A percentile compares a stretch with the other conserved stretches of the same genome.
These are phyloP conservation scores for Cydia pomonella DNA, from an alignment of 1,140 invertebrate species.

Conservation along the genomic window DNA sequence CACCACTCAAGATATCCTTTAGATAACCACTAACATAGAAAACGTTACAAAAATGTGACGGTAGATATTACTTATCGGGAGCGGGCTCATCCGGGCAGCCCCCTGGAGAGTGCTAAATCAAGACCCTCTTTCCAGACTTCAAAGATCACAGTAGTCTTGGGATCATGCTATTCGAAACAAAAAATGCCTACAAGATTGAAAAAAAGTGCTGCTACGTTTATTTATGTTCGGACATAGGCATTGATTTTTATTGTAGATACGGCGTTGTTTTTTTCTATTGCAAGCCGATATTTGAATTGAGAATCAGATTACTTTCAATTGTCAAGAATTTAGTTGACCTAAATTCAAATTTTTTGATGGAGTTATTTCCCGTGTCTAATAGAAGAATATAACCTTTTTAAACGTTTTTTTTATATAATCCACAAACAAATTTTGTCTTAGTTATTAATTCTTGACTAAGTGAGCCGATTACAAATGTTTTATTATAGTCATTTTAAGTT, in stretches of 20 bases:
- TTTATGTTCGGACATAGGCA: not conserved
- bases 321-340: too few relatives aligned
- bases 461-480: too few relatives aligned
- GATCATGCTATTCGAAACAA: slow-evolving; percentile 7
- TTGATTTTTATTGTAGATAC: not conserved
- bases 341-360: too few relatives aligned
- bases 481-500: too few relatives aligned
- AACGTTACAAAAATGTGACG: slow-evolving; percentile 35
- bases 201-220: slow-evolving; percentile 30
- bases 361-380: too few relatives aligned
- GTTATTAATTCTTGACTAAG: too few relatives aligned
- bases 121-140: slow-evolving; percentile 38
- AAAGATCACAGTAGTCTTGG: slow-evolving; percentile 37
- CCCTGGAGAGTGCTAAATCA: slow-evolving; percentile 37
- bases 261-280: not conserved
- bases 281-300: not conserved
- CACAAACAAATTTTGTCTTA: too few relatives aligned
- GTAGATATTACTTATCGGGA: slow-evolving; percentile 37
- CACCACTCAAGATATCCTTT: not conserved
- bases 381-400: too few relatives aligned
- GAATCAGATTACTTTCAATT: too few relatives aligned
- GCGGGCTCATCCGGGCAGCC: slow-evolving; percentile 35
- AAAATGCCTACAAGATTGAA: slow-evolving; percentile 24
- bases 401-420: too few relatives aligned
- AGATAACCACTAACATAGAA: slow-evolving; percentile 33